A percentile compares a stretch with the other conserved stretches of the same genome.
phyloP scores from a whole-genome alignment of 2,888 invertebrate species.

The Leucophenga maculata region DNA sequence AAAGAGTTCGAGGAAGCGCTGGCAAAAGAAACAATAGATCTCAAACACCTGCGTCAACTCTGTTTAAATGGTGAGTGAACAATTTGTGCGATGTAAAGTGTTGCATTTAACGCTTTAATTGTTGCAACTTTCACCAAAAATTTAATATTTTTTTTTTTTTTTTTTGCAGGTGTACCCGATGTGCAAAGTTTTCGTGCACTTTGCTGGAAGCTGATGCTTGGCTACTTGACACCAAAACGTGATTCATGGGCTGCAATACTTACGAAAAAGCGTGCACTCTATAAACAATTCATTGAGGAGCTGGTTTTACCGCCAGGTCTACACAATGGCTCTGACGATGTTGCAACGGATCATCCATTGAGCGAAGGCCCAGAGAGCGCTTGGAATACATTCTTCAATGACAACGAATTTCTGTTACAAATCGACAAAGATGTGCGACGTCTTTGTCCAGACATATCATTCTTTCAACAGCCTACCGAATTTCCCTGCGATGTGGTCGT shows the following conservation, averaged over 20 bases:
- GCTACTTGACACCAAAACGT: constrained; percentile 84
- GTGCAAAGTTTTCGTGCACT: constrained; percentile 86
- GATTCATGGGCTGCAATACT: constrained; percentile 80
- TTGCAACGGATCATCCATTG: constrained; percentile 85
- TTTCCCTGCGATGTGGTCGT: constrained; percentile 89
- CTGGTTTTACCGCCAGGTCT: constrained; percentile 87
- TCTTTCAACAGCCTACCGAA: constrained; percentile 95
- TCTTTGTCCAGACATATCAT: constrained; percentile 93
- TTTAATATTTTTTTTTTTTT: not conserved
- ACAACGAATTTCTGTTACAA: constrained; percentile 97
- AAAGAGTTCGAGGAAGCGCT: constrained; percentile 85
- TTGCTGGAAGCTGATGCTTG: constrained; percentile 91
- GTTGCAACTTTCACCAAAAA: not conserved
- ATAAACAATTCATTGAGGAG: constrained; percentile 89
- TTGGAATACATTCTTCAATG: constrained; percentile 95
- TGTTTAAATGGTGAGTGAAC: constrained; percentile 83
- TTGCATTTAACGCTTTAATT: constrained; percentile 4
- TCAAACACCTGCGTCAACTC: constrained; percentile 78
- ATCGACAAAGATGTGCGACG: constrained; percentile 98
- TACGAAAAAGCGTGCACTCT: constrained; percentile 83
- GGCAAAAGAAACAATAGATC: constrained; percentile 80
- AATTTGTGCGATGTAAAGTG: no score
- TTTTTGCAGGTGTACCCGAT: constrained; percentile 87
- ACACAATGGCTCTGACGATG: constrained; percentile 64
- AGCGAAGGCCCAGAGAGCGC: constrained; percentile 94